phyloP scores from a whole-genome alignment of 2,797 vertebrate genomes.

The Hapalemur alaotrensis region DNA sequence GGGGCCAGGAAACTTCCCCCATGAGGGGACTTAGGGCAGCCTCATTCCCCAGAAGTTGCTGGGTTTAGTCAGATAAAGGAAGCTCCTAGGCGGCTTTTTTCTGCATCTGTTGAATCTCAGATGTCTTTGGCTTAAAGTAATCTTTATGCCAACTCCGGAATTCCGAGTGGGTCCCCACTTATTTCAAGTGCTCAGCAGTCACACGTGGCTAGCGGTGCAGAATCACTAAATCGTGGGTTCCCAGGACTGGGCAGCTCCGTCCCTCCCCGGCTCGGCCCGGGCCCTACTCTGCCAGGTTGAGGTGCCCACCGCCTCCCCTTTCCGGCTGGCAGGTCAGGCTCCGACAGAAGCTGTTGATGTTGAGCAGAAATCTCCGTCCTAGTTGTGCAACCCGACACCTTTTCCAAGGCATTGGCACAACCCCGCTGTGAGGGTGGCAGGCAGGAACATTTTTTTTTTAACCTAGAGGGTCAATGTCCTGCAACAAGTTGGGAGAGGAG shows the following conservation, averaged over 20 bases:
- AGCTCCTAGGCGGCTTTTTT: neutral
- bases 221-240: neutral
- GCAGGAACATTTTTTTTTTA: neutral
- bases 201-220: neutral
- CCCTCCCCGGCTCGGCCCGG: neutral
- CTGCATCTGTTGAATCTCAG: neutral
- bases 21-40: neutral
- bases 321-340: neutral
- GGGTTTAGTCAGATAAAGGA: conserved; percentile 31
- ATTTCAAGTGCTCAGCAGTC: neutral
- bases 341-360: neutral
- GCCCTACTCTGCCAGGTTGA: neutral
- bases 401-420: neutral
- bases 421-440: neutral
- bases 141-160: neutral
- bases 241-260: neutral
- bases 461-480: neutral
- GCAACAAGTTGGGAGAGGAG: neutral
- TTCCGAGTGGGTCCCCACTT: neutral
- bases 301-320: neutral
- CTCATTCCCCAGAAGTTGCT: neutral
- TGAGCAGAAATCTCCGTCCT: neutral
- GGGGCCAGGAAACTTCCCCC: neutral
- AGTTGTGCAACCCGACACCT: neutral
- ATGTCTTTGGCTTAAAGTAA: neutral